Percentiles rank a stretch among this genome's conserved stretches.
Evolutionary conservation across 2,113 vertebrate genomes (phyloP).

Genomic region (Geococcyx californianus): DNA sequence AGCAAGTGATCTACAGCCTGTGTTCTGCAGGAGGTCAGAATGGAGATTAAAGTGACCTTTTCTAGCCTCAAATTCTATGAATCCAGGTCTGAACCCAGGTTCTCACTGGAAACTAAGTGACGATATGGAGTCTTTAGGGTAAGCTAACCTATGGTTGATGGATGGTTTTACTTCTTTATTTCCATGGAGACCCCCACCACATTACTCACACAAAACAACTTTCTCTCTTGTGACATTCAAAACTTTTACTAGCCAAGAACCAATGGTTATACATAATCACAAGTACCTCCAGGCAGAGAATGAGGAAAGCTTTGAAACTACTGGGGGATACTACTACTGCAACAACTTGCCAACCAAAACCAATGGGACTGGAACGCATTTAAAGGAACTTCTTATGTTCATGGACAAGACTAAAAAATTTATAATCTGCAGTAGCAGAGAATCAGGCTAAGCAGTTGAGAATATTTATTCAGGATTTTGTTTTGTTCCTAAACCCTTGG

Average conservation of each 20-base stretch:
- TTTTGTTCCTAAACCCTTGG: neutral
- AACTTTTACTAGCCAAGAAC: conserved; percentile 61
- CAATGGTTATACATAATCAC: neutral
- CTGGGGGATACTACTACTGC: neutral
- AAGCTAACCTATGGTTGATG: conserved; percentile 1
- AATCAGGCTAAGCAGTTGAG: neutral
- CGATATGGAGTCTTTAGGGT: neutral
- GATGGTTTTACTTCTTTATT: conserved; percentile 22
- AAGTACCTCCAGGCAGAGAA: neutral
- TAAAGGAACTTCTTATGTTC: neutral
- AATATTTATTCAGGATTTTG: neutral
- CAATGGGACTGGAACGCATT: neutral
- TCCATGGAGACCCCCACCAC: conserved; percentile 5
- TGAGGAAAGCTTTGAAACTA: neutral
- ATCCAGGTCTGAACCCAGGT: neutral
- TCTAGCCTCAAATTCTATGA: conserved; percentile 11
- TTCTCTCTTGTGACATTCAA: conserved; percentile 38
- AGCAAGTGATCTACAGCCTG: neutral
- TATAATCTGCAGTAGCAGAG: neutral
- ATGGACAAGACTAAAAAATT: neutral
- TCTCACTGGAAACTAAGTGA: neutral
- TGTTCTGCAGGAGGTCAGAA: conserved; percentile 21
- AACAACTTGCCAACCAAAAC: neutral
- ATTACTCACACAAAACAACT: conserved; percentile 35
- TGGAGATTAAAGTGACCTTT: conserved; percentile 44